These are phyloP conservation scores for Petrocephalus zakoni DNA, from an alignment of 2,113 vertebrate genomes.

Conservation along the genomic window DNA sequence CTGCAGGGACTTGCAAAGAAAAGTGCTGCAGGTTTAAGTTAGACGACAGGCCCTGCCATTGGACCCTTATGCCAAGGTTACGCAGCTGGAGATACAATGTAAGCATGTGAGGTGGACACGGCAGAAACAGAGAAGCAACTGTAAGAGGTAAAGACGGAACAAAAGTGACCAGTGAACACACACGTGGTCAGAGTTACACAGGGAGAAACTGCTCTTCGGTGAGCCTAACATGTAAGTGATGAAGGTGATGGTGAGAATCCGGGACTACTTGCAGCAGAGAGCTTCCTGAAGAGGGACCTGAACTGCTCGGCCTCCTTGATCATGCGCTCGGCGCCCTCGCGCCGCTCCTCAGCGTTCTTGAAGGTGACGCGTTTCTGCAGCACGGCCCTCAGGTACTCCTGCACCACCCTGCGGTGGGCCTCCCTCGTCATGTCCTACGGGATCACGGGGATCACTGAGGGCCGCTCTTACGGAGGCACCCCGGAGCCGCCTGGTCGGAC, in stretches of 20 bases:
- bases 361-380: conserved; percentile 93
- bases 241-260: neutral
- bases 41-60: neutral
- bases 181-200: neutral
- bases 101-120: too few species aligned
- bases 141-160: neutral
- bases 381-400: conserved; percentile 89
- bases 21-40: neutral
- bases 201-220: neutral
- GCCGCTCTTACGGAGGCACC: neutral
- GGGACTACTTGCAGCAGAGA: conserved; percentile 58
- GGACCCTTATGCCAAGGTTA: neutral
- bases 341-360: conserved; percentile 83
- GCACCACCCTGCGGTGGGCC: conserved; percentile 82
- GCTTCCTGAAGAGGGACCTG: conserved; percentile 84
- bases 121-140: neutral
- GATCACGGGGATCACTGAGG: too few species aligned
- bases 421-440: conserved; percentile 82
- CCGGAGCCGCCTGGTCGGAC: neutral
- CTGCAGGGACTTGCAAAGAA: neutral
- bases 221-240: neutral
- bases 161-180: neutral
- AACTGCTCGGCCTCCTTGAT: conserved; percentile 89
- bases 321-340: conserved; percentile 90
- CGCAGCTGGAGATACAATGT: too few species aligned